These are phyloP conservation scores for Drosophila malerkotliana DNA, from an alignment of 1,140 invertebrate genomes.

Conservation along the genomic window DNA sequence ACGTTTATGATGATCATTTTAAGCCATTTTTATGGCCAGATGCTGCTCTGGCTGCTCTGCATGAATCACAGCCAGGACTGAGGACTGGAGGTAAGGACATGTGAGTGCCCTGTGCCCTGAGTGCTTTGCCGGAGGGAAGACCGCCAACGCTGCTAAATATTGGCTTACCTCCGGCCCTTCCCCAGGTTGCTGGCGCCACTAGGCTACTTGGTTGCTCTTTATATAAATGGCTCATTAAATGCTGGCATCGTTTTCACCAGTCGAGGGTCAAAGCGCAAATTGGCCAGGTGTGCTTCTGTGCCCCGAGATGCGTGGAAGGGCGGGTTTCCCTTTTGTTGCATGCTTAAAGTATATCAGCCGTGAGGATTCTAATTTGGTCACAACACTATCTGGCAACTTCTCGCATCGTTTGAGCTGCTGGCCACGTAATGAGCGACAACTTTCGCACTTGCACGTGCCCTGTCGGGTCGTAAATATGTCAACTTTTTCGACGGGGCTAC, in stretches of 20 bases:
- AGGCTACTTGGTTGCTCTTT: constrained; percentile 52
- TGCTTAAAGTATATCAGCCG: constrained; percentile 40
- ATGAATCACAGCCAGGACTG: constrained; percentile 63
- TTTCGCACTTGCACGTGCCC: constrained; percentile 71
- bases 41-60: constrained; percentile 64
- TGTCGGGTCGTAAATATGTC: constrained; percentile 61
- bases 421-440: constrained; percentile 77
- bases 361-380: constrained; percentile 70
- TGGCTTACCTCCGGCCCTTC: constrained; percentile 68
- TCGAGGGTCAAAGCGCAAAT: constrained; percentile 45
- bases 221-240: constrained; percentile 83
- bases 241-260: constrained; percentile 64
- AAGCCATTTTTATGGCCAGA: constrained; percentile 83
- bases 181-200: constrained; percentile 23
- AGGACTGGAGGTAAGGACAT: constrained; percentile 18
- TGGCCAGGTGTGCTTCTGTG: constrained; percentile 25
- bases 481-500: constrained; percentile 22
- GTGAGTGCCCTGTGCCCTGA: constrained; percentile 49
- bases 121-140: constrained; percentile 28
- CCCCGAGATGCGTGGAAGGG: constrained; percentile 2
- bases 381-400: constrained; percentile 48
- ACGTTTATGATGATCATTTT: constrained; percentile 84
- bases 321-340: constrained; percentile 6
- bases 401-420: constrained; percentile 69
- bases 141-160: constrained; percentile 71